Evolutionary conservation across 2,888 invertebrate genomes (phyloP).

Genomic region (Carterocephalus palaemon): DNA sequence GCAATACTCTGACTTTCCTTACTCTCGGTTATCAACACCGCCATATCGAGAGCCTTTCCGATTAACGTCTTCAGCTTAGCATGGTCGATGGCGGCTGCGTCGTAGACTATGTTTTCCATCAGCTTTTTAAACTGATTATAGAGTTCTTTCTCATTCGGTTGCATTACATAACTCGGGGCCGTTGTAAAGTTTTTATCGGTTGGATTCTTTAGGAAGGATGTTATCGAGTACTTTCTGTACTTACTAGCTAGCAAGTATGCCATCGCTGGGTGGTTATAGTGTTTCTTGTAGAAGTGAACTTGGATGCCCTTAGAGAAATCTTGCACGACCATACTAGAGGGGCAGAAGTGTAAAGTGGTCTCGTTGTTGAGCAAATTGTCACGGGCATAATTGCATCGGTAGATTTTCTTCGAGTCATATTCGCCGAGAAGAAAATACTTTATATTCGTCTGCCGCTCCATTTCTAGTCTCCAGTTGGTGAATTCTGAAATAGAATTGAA

Average conservation of each 20-base stretch:
- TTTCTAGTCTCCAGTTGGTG: slow-evolving; percentile 45
- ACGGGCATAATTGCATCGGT: slow-evolving; percentile 42
- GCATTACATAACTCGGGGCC: too few relatives aligned
- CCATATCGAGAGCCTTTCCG: slow-evolving; percentile 51
- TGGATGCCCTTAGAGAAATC: slow-evolving; percentile 49
- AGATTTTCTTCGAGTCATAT: slow-evolving; percentile 26
- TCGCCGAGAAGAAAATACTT: slow-evolving; percentile 39
- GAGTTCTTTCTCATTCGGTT: slow-evolving; percentile 36
- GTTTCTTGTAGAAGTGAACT: slow-evolving; percentile 48
- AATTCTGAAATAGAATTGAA: slow-evolving; percentile 67
- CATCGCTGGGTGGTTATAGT: slow-evolving; percentile 40
- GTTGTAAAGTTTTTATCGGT: neutral
- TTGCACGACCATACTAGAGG: slow-evolving; percentile 43
- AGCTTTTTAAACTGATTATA: slow-evolving; percentile 49
- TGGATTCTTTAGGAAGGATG: slow-evolving; percentile 31
- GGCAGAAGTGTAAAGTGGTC: slow-evolving; percentile 41
- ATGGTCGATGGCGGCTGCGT: slow-evolving; percentile 43
- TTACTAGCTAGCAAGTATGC: slow-evolving; percentile 35
- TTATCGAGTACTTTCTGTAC: slow-evolving; percentile 43
- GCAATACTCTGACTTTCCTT: slow-evolving; percentile 16
- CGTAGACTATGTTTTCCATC: slow-evolving; percentile 41
- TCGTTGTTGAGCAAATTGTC: slow-evolving; percentile 1
- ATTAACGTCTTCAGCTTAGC: slow-evolving; percentile 41
- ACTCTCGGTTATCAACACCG: slow-evolving; percentile 39
- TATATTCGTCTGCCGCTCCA: slow-evolving; percentile 40